These are phyloP conservation scores for Palythoa grandis DNA, from an alignment of 92 coral and sea anemone genomes.

Conservation along the genomic window DNA sequence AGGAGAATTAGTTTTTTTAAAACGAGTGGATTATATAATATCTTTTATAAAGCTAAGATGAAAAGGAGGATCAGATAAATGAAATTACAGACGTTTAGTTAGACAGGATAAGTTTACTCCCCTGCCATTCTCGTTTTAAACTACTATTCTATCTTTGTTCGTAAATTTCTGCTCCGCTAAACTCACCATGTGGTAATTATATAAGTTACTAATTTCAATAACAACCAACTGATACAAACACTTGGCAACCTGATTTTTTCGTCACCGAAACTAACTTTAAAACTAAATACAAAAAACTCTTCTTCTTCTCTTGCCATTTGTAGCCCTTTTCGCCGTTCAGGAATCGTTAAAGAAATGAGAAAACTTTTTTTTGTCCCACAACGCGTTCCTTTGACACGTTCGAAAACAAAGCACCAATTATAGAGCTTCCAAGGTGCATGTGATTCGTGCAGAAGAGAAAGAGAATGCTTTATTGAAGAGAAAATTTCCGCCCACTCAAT, in stretches of 20 bases:
- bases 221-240: conserved; percentile 50
- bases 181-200: conserved; percentile 76
- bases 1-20: neutral
- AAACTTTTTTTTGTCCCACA: conserved; percentile 46
- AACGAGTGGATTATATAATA: conserved; percentile 35
- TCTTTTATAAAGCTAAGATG: conserved; percentile 20
- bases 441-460: conserved; percentile 52
- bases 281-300: neutral
- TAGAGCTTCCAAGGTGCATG: conserved; percentile 60
- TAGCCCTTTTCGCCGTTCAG: neutral
- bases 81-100: conserved; percentile 20
- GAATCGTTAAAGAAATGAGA: neutral
- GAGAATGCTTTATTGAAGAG: conserved; percentile 49
- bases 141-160: conserved; percentile 3
- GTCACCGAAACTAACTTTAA: conserved; percentile 26
- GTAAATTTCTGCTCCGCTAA: conserved; percentile 14
- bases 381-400: conserved; percentile 72
- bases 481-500: conserved; percentile 68
- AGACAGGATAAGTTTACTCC: conserved; percentile 11
- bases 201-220: conserved; percentile 66
- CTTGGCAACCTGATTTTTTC: neutral
- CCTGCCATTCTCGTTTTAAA: neutral
- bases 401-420: conserved; percentile 70
- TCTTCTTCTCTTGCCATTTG: neutral
- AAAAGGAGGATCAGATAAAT: conserved; percentile 9